These are phyloP conservation scores for Ranitomeya imitator DNA, from an alignment of 2,113 vertebrate species.

Conservation along the genomic window DNA sequence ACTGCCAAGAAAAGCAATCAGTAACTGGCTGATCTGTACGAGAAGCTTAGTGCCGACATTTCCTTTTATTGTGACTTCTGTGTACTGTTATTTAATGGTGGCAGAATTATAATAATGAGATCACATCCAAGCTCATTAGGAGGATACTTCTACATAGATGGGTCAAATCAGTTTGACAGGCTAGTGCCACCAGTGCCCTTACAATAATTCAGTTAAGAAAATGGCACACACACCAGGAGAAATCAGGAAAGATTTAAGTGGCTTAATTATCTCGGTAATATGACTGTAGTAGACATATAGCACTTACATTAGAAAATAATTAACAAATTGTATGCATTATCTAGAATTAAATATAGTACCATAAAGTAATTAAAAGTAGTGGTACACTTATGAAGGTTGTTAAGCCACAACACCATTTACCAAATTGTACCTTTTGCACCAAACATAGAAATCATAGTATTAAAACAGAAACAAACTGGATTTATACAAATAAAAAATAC, in stretches of 20 bases:
- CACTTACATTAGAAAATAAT: constrained; percentile 25
- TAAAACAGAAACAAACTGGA: neutral
- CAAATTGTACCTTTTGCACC: neutral
- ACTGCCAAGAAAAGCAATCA: constrained; percentile 45
- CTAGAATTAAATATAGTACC: neutral
- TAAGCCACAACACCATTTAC: neutral
- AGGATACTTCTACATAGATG: constrained; percentile 39
- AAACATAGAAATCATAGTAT: neutral
- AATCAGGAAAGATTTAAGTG: constrained; percentile 19
- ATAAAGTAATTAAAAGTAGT: neutral
- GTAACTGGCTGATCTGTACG: constrained; percentile 18
- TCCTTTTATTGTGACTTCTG: constrained; percentile 49
- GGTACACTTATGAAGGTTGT: neutral
- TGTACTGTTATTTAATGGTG: constrained; percentile 52
- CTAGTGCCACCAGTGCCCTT: constrained; percentile 45
- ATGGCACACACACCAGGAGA: constrained; percentile 20
- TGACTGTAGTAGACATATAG: constrained; percentile 1
- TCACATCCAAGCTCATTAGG: constrained; percentile 54
- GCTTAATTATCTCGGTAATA: constrained; percentile 45
- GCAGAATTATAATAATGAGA: constrained; percentile 57
- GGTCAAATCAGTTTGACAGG: constrained; percentile 53
- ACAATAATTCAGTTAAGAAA: constrained; percentile 49
- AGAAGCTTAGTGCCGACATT: constrained; percentile 16
- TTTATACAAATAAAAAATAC: neutral
- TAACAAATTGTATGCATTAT: neutral